A percentile compares a stretch with the other conserved stretches of the same genome.
Conservation (phyloP, 2,797 vertebrate species). For the Eutrigla gurnardus region DNA sequence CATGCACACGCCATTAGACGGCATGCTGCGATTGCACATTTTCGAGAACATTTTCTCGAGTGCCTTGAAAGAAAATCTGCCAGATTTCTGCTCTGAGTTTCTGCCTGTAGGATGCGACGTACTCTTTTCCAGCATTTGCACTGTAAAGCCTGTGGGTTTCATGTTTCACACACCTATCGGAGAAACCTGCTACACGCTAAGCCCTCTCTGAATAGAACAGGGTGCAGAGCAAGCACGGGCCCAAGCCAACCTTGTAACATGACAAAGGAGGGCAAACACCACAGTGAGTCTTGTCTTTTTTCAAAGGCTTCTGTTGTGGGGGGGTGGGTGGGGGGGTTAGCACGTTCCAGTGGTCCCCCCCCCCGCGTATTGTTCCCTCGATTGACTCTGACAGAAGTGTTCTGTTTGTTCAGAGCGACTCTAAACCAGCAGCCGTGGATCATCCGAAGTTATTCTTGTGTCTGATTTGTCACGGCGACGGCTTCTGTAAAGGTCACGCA, state of each 20-base stretch:
- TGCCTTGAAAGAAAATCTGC: not conserved
- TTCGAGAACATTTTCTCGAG: not conserved
- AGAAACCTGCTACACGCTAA: slow-evolving; percentile 64
- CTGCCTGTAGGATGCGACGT: slow-evolving; percentile 43
- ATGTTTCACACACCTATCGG: slow-evolving; percentile 54
- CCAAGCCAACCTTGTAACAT: slow-evolving; percentile 46
- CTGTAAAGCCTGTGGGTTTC: slow-evolving; percentile 50
- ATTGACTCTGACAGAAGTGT: slow-evolving; percentile 61
- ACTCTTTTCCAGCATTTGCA: slow-evolving; percentile 45
- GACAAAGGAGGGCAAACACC: slow-evolving; percentile 69
- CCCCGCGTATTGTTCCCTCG: slow-evolving; percentile 47
- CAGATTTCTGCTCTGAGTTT: slow-evolving; percentile 15
- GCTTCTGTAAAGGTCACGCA: slow-evolving; percentile 39
- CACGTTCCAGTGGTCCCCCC: slow-evolving; percentile 48
- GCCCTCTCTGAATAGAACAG: slow-evolving; percentile 53
- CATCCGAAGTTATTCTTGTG: slow-evolving; percentile 37
- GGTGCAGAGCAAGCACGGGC: slow-evolving; percentile 42
- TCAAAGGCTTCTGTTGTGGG: slow-evolving; percentile 47
- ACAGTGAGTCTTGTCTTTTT: slow-evolving; percentile 47
- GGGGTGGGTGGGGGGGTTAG: slow-evolving; percentile 12
- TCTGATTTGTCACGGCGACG: slow-evolving; percentile 60
- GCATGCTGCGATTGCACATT: not conserved
- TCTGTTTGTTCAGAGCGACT: slow-evolving; percentile 61
- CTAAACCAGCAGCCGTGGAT: slow-evolving; percentile 36
- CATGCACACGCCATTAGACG: not conserved